phyloP scores from a whole-genome alignment of 92 coral and sea anemone species.

The Siderastrea siderea region DNA sequence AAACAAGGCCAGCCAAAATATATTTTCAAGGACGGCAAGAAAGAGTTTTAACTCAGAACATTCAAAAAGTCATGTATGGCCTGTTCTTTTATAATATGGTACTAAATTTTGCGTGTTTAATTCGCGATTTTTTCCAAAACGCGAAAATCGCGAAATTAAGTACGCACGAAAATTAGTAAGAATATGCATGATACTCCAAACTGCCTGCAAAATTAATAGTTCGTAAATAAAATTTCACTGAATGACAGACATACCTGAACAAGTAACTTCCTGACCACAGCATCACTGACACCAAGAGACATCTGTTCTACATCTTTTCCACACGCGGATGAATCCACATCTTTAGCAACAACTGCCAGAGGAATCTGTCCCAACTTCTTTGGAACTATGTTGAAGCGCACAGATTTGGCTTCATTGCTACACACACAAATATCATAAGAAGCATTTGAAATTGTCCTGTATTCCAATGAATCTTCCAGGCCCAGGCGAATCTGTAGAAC shows the following conservation, averaged over 20 bases:
- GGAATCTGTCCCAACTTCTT: conserved; percentile 86
- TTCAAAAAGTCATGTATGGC: too few species aligned
- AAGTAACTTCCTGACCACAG: conserved; percentile 84
- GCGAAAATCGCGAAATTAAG: too few species aligned
- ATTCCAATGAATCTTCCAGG: conserved; percentile 70
- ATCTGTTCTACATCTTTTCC: conserved; percentile 54
- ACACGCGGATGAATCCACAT: conserved; percentile 71
- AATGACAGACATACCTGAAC: conserved; percentile 74
- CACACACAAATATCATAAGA: conserved; percentile 83
- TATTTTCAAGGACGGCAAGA: too few species aligned
- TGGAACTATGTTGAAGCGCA: conserved; percentile 81
- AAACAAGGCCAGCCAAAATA: too few species aligned
- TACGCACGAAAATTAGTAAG: too few species aligned
- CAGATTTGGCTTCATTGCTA: conserved; percentile 91
- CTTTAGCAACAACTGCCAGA: conserved; percentile 79
- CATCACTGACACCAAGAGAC: conserved; percentile 79
- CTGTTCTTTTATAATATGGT: too few species aligned
- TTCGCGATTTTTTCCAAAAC: too few species aligned
- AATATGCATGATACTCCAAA: not conserved
- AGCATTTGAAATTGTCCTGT: conserved; percentile 60
- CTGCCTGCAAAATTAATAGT: not conserved
- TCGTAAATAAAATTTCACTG: not conserved
- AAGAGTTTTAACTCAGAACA: too few species aligned
- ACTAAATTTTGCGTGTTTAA: too few species aligned
- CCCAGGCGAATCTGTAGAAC: conserved; percentile 73